These are phyloP conservation scores for Dallia pectoralis DNA, from an alignment of 2,797 vertebrate species.

Conservation along the genomic window DNA sequence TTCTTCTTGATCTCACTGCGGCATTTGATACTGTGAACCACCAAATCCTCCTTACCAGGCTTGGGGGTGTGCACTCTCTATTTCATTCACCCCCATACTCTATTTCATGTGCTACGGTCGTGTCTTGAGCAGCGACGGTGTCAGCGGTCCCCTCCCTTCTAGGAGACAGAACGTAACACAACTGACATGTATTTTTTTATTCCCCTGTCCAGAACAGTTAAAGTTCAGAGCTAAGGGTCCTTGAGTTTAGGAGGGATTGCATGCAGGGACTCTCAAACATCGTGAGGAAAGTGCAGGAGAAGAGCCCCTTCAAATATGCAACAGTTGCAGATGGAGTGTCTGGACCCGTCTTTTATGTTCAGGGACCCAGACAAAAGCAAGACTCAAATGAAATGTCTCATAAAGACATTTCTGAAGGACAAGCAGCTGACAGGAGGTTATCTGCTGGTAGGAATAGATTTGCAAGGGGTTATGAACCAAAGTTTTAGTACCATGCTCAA, in stretches of 20 bases:
- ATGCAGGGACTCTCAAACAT: constrained; percentile 27
- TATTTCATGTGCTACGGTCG: no score
- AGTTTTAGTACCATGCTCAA: no score
- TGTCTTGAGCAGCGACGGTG: no score
- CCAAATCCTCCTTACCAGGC: no score
- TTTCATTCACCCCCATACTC: no score
- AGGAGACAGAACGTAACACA: no score
- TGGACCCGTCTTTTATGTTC: constrained; percentile 31
- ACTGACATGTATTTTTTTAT: not conserved
- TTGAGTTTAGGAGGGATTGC: constrained; percentile 34
- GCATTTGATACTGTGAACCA: no score
- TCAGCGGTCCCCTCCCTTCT: no score
- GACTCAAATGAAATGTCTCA: constrained; percentile 28
- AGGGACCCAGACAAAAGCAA: constrained; percentile 31
- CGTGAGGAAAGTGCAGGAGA: constrained; percentile 5
- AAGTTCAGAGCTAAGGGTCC: constrained; percentile 24
- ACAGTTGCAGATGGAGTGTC: constrained; percentile 32
- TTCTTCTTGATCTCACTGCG: no score
- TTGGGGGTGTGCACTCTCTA: no score
- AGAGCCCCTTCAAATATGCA: constrained; percentile 15
- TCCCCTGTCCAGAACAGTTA: not conserved
- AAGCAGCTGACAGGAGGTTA: constrained; percentile 25
- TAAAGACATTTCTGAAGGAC: constrained; percentile 29
- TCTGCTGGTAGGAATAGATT: constrained; percentile 25
- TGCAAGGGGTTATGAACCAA: constrained; percentile 10